These are phyloP conservation scores for Novumbra hubbsi DNA, from an alignment of 2,797 vertebrate genomes.

Conservation along the genomic window DNA sequence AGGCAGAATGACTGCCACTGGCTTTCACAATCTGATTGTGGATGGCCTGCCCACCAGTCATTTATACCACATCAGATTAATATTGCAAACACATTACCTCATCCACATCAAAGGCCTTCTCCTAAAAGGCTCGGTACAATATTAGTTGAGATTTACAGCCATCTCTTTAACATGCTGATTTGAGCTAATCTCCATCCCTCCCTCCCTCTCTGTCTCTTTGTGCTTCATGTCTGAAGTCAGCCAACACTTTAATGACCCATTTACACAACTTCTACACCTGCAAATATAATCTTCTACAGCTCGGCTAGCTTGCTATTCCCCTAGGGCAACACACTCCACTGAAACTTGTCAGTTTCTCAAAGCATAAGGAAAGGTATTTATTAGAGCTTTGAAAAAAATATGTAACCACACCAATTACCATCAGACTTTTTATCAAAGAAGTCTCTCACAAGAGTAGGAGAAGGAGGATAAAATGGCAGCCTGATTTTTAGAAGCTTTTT, in stretches of 20 bases:
- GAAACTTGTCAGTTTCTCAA: slow-evolving; percentile 56
- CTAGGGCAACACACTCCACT: slow-evolving; percentile 32
- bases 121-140: slow-evolving; percentile 73
- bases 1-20: slow-evolving; percentile 35
- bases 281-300: slow-evolving; percentile 71
- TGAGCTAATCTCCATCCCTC: slow-evolving; percentile 56
- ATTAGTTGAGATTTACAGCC: slow-evolving; percentile 74
- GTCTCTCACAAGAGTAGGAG: slow-evolving; percentile 28
- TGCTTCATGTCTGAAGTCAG: slow-evolving; percentile 69
- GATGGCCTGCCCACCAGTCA: slow-evolving; percentile 46
- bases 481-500: slow-evolving; percentile 38
- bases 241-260: slow-evolving; percentile 73
- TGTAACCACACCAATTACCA: slow-evolving; percentile 58
- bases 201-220: slow-evolving; percentile 30
- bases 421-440: slow-evolving; percentile 63
- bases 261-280: slow-evolving; percentile 77
- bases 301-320: slow-evolving; percentile 37
- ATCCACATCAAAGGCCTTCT: slow-evolving; percentile 76
- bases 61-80: slow-evolving; percentile 66
- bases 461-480: background rate
- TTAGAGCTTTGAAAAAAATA: slow-evolving; percentile 66
- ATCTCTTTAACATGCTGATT: slow-evolving; percentile 67
- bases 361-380: slow-evolving; percentile 50
- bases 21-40: slow-evolving; percentile 40
- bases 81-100: slow-evolving; percentile 78